These are phyloP conservation scores for Amaurobius ferox DNA, from an alignment of 2,888 invertebrate species.

Conservation along the genomic window DNA sequence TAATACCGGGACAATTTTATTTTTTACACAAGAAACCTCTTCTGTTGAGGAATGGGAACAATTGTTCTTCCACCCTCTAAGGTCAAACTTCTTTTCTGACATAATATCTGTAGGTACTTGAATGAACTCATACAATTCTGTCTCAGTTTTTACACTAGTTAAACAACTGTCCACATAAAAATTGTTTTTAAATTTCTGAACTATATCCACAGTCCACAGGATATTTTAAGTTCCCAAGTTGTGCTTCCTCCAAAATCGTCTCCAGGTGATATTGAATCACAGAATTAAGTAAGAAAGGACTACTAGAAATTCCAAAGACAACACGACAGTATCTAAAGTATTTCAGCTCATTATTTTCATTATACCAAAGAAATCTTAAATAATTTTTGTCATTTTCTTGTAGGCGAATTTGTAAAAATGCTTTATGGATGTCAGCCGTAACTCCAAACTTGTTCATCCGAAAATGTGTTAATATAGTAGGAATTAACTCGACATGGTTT, in stretches of 20 bases:
- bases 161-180: no score
- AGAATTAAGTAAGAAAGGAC: background rate
- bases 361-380: slow-evolving; percentile 20
- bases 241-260: no score
- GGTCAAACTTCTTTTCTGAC: no score
- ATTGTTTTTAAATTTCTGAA: background rate
- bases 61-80: no score
- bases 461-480: background rate
- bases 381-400: background rate
- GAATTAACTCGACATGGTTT: background rate
- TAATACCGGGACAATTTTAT: no score
- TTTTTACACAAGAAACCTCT: no score
- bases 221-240: no score
- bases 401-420: slow-evolving; percentile 19
- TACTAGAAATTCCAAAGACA: slow-evolving; percentile 14
- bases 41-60: no score
- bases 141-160: no score
- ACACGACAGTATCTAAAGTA: slow-evolving; percentile 26
- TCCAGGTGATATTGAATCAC: background rate
- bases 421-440: slow-evolving; percentile 12
- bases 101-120: no score
- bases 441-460: background rate
- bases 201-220: background rate
- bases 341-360: background rate
- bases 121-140: no score